A percentile compares a stretch with the other conserved stretches of the same genome.
phyloP scores from a whole-genome alignment of 2,113 vertebrate species.

The Pteropus alecto region DNA sequence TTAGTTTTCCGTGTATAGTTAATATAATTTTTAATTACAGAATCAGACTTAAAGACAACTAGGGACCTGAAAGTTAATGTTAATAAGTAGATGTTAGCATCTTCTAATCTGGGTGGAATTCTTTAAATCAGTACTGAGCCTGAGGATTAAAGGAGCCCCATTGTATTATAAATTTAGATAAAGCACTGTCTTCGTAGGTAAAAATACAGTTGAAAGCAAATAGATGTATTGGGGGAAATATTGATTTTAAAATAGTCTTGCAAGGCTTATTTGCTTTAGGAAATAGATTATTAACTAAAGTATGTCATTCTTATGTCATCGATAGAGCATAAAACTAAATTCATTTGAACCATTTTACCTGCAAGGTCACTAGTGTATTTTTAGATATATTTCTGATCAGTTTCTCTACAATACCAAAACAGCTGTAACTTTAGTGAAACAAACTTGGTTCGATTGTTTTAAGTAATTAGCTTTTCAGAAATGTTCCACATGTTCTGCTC shows the following conservation, averaged over 20 bases:
- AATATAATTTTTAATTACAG: neutral
- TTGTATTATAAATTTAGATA: neutral
- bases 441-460: neutral
- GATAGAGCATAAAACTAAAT: neutral
- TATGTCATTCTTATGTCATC: neutral
- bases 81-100: neutral
- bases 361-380: neutral
- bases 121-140: neutral
- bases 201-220: neutral
- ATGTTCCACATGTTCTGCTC: neutral
- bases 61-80: neutral
- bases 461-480: neutral
- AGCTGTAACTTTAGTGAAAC: neutral
- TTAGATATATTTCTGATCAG: neutral
- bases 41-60: neutral
- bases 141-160: neutral
- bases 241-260: neutral
- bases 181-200: neutral
- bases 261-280: slow-evolving; percentile 1
- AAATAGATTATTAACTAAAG: neutral
- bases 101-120: neutral
- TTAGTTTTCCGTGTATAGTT: neutral
- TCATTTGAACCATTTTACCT: neutral
- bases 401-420: neutral
- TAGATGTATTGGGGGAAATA: neutral